A percentile compares a stretch with the other conserved stretches of the same genome.
Conservation (phyloP, 2,797 vertebrate species). For the Platalea minor region DNA sequence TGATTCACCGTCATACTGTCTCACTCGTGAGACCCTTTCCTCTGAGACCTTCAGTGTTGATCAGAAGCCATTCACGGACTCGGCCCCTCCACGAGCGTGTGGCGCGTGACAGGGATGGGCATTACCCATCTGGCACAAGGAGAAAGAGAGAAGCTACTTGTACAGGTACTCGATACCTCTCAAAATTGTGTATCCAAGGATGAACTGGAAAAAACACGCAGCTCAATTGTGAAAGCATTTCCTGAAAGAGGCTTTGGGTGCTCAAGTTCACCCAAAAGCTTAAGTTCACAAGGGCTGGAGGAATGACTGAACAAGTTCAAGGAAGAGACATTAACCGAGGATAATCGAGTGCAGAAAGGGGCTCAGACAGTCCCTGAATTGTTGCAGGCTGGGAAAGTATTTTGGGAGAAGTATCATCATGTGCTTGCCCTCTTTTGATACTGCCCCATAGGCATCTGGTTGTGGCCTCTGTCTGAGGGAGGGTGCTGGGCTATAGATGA, state of each 20-base stretch:
- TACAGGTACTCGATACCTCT: neutral
- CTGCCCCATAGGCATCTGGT: neutral
- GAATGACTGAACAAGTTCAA: neutral
- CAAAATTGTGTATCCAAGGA: neutral
- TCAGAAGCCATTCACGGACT: neutral
- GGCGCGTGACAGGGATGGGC: neutral
- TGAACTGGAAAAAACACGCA: neutral
- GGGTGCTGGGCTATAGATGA: neutral
- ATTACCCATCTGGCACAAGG: neutral
- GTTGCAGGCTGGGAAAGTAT: neutral
- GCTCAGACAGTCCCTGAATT: neutral
- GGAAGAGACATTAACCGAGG: neutral
- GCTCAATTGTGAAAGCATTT: neutral
- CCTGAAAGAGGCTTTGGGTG: neutral
- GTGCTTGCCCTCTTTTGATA: neutral
- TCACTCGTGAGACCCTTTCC: neutral
- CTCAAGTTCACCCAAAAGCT: neutral
- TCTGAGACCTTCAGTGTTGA: neutral
- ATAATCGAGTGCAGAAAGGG: neutral
- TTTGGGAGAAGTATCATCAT: neutral
- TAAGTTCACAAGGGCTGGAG: neutral
- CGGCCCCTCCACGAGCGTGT: accelerated
- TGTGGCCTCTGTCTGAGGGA: neutral
- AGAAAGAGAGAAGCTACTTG: neutral
- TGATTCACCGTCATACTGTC: accelerated